phyloP scores from a whole-genome alignment of 2,113 vertebrate genomes.

The Carettochelys insculpta region DNA sequence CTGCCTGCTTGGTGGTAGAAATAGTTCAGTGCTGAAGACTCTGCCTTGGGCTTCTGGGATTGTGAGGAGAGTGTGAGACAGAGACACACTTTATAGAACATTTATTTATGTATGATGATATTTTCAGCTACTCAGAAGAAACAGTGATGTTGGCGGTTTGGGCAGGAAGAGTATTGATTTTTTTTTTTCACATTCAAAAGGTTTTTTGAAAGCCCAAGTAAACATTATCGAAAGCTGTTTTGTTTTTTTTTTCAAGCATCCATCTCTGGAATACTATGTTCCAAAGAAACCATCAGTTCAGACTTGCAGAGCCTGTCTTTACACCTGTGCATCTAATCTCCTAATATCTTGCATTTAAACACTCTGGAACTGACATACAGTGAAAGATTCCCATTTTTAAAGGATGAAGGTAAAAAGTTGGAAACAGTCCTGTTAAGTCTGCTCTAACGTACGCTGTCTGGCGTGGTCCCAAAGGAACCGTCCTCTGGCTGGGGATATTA shows the following conservation, averaged over 20 bases:
- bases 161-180: neutral
- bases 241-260: slow-evolving; percentile 31
- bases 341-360: slow-evolving; percentile 39
- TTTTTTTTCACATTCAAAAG: neutral
- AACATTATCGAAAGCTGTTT: no score
- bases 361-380: neutral
- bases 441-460: neutral
- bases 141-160: no score
- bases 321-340: slow-evolving; percentile 59
- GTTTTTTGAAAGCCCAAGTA: slow-evolving; percentile 37
- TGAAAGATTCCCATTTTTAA: neutral
- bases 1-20: slow-evolving; percentile 12
- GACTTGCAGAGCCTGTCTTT: slow-evolving; percentile 56
- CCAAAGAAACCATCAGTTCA: slow-evolving; percentile 29
- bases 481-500: neutral
- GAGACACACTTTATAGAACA: neutral
- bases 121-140: neutral
- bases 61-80: neutral
- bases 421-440: neutral
- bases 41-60: neutral
- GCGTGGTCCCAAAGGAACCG: neutral
- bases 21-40: neutral
- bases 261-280: slow-evolving; percentile 58
- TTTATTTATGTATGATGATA: neutral
- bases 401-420: neutral